A percentile compares a stretch with the other conserved stretches of the same genome.
Conservation (phyloP, 2,888 invertebrate species). For the Lasius platythorax region DNA sequence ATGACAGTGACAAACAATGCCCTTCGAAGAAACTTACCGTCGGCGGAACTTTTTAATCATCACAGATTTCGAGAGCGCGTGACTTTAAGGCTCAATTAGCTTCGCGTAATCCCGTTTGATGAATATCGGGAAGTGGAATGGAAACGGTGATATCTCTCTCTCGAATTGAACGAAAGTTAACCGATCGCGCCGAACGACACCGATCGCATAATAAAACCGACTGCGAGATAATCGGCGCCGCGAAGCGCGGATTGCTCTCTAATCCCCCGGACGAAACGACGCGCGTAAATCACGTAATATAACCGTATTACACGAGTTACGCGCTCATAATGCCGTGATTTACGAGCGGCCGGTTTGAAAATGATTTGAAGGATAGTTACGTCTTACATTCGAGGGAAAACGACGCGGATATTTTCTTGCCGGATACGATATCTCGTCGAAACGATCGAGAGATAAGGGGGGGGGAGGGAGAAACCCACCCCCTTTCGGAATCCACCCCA, state of each 20-base stretch:
- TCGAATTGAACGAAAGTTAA: conserved; percentile 8
- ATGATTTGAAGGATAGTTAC: conserved; percentile 25
- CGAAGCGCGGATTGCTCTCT: conserved; percentile 1
- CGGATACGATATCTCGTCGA: conserved; percentile 37
- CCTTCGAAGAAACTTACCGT: background rate
- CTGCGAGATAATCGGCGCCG: conserved; percentile 21
- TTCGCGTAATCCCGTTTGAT: conserved; percentile 28
- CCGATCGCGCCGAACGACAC: conserved; percentile 11
- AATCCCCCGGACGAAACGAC: conserved; percentile 6
- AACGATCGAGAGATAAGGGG: background rate
- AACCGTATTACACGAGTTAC: conserved; percentile 26
- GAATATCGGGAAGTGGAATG: background rate
- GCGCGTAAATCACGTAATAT: conserved; percentile 3
- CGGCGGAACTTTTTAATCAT: conserved; percentile 29
- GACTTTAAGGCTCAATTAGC: conserved; percentile 30
- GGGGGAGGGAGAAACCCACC: background rate
- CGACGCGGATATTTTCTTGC: conserved; percentile 41
- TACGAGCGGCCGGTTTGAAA: conserved; percentile 36
- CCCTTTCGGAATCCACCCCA: conserved; percentile 47
- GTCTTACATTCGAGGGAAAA: background rate
- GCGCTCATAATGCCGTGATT: conserved; percentile 19
- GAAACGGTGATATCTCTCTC: background rate
- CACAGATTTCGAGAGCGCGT: background rate
- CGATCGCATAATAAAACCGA: conserved; percentile 5
- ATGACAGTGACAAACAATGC: background rate